Evolutionary conservation across 2,888 invertebrate genomes (phyloP), one percentile per base, ranked within the genome.

Genomic region (Gisinianus flammeolus): DNA sequence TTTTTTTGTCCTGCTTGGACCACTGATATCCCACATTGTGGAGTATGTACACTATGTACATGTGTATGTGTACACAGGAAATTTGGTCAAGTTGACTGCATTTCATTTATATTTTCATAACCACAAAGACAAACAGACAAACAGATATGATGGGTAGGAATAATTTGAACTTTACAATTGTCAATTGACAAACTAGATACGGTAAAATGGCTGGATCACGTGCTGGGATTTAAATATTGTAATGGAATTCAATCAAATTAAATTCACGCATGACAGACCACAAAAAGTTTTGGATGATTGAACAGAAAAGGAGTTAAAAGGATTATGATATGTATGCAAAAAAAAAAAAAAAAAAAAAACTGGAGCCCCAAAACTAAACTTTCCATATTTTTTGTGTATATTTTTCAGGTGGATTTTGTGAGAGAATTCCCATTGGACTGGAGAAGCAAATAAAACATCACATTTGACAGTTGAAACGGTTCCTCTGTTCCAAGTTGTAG

Each of bases 211-310:
- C n/a, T n/a, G n/a, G n/a, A n/a, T n/a, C n/a, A n/a, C n/a, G n/a
- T n/a, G n/a, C n/a, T 56, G 56, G 56, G 56, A n/a, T 56, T 19
- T n/a, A n/a, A 56, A 56, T 56, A 56, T 56, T 6, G 56, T 56
- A n/a, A 56, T 56, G 19, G 56, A 56, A 56, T 12, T 56, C 5
- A 56, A 56, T 22, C n/a, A n/a, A n/a, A n/a, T n/a, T n/a, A n/a
- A n/a, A n/a, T n/a, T n/a, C n/a, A n/a, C n/a, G n/a, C n/a, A n/a
- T n/a, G n/a, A n/a, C n/a, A n/a, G n/a, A n/a, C n/a, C n/a, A n/a
- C n/a, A n/a, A 33, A 77, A 79, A 77, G 78, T 78, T 78, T 78
- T 76, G 77, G 76, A 76, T 74, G 66, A 77, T 62, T 64, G 71
- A 56, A 44, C 62, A 68, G 35, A 68, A 76, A 71, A 81, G 76